A percentile compares a stretch with the other conserved stretches of the same genome.
phyloP scores from a whole-genome alignment of 2,113 vertebrate genomes.

The Lutjanus erythropterus region DNA sequence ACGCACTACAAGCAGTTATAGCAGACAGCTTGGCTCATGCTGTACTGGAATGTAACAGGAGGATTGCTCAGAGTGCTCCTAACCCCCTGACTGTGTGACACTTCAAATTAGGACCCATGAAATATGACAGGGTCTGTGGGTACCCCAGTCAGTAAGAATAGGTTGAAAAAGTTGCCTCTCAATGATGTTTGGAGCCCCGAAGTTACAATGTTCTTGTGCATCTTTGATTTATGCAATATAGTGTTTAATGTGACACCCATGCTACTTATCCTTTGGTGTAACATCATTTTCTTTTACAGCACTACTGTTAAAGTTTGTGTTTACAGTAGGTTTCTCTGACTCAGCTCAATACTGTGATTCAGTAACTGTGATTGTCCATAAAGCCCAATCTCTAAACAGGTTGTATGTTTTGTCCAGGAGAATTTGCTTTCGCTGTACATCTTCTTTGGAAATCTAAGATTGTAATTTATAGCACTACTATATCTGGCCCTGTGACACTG shows the following conservation, averaged over 20 bases:
- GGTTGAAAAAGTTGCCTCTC: neutral
- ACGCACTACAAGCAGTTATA: too few species aligned
- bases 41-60: too few species aligned
- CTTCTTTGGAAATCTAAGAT: slow-evolving; percentile 64
- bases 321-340: too few species aligned
- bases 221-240: neutral
- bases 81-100: too few species aligned
- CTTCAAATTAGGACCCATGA: too few species aligned
- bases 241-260: neutral
- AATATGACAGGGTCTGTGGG: too few species aligned
- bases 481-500: slow-evolving; percentile 72
- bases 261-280: neutral
- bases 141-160: too few species aligned
- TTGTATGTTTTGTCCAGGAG: slow-evolving; percentile 16
- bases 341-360: neutral
- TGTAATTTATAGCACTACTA: slow-evolving; percentile 72
- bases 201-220: neutral
- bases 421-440: slow-evolving; percentile 45
- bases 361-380: neutral
- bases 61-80: too few species aligned
- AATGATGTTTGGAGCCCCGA: neutral
- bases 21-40: too few species aligned
- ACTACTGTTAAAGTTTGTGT: neutral
- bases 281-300: neutral
- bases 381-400: slow-evolving; percentile 30